Evolutionary conservation across 1,140 invertebrate species (phyloP).

Genomic region (Leptoteleia sp.): DNA sequence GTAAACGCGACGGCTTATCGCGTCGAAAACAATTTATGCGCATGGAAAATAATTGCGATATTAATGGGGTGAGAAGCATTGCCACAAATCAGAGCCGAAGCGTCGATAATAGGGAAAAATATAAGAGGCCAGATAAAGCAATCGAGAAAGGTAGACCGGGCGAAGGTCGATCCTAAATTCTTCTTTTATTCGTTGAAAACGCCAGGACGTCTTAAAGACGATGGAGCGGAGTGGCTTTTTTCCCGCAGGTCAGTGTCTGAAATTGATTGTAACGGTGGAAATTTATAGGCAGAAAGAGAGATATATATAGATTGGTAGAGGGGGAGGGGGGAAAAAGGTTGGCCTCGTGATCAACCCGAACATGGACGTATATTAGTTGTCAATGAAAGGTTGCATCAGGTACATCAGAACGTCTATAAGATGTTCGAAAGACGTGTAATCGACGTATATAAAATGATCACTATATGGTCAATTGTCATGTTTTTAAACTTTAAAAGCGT

Average conservation of each 20-base stretch:
- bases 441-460: too few species aligned
- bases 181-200: conserved; percentile 48
- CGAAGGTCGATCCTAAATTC: conserved; percentile 74
- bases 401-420: too few species aligned
- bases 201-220: conserved; percentile 75
- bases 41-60: conserved; percentile 40
- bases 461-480: too few species aligned
- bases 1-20: conserved; percentile 32
- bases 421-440: too few species aligned
- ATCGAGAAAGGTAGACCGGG: conserved; percentile 61
- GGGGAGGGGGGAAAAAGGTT: too few species aligned
- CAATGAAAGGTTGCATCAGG: too few species aligned
- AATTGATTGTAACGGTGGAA: conserved; percentile 48
- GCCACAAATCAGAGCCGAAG: conserved; percentile 33
- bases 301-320: too few species aligned
- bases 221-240: conserved; percentile 65
- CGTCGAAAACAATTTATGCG: conserved; percentile 33
- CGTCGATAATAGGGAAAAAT: conserved; percentile 40
- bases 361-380: too few species aligned
- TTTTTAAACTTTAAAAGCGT: too few species aligned
- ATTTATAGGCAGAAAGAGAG: conserved; percentile 35
- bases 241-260: conserved; percentile 45
- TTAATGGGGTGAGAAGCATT: conserved; percentile 39
- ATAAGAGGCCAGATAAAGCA: conserved; percentile 46
- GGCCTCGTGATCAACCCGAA: conserved; percentile 11